Evolutionary conservation across 2,888 invertebrate genomes (phyloP), one percentile per base, ranked within the genome.

Genomic region (Epinotia bilunana): DNA sequence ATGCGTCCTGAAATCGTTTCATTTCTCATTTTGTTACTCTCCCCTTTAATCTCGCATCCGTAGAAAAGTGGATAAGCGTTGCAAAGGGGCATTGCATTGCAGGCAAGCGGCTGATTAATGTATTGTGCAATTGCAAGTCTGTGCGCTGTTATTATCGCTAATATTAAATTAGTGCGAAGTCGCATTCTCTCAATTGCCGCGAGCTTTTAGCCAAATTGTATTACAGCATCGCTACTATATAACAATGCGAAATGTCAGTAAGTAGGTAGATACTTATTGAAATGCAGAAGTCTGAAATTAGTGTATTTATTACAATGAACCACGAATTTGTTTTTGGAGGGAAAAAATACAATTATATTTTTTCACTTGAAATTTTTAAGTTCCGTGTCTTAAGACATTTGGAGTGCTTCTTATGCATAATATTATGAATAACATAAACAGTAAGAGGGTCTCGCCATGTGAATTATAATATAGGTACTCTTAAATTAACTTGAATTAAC

Each of bases 11-110:
- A 93, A 93, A 93, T 93, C 92, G 93, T 92, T 93, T 89, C 92
- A 93, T 93, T 93, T 93, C 93, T 93, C 93, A 93, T 93, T 94
- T 94, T 94, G 93, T 91, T 93, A 92, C 90, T 88, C 89, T 91
- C 92, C 92, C 91, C 92, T 93, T 93, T 93, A 94, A 93, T 93
- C 93, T 93, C 90, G 92, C 91, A 91, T 90, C 92, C 93, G 91
- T 92, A 93, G 89, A 90, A 93, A 94, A 93, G 92, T 93, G 91
- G 92, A 93, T 93, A 91, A 93, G 87, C 89, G 88, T 88, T 91
- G 91, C 91, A 91, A 93, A 91, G 91, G 91, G 91, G 89, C 92
- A 91, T 89, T 90, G 91, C 91, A 88, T 90, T 88, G 90, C 90
- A 88, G 90, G 88, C 88, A 86, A 85, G 86, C 84, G 81, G 85